Percentiles rank a stretch among this genome's conserved stretches.
These are phyloP conservation scores for Caenorhabditis macrosperma DNA, from an alignment of 2,888 invertebrate species.

Conservation along the genomic window DNA sequence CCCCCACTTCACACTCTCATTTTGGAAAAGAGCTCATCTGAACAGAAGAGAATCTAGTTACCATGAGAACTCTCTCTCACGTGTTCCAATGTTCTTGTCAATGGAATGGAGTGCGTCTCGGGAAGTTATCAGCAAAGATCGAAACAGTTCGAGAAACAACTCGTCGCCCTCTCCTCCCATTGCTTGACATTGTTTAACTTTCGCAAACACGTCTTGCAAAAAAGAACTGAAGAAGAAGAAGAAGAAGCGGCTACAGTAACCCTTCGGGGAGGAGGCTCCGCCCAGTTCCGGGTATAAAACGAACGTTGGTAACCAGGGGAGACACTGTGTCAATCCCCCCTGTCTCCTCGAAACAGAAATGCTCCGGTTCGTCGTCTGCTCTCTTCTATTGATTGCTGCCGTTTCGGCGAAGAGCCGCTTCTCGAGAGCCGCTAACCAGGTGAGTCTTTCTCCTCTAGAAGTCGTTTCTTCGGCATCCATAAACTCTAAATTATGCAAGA, in stretches of 20 bases:
- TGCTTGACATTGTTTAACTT: constrained; percentile 56
- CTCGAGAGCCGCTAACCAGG: constrained; percentile 31
- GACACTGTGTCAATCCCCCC: constrained; percentile 10
- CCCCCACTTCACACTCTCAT: no score
- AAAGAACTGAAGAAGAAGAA: constrained; percentile 16
- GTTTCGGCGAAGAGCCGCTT: constrained; percentile 33
- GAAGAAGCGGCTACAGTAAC: constrained; percentile 38
- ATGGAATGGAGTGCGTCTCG: not conserved
- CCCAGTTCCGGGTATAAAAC: constrained; percentile 39
- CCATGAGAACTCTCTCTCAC: no score
- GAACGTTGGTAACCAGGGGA: constrained; percentile 8
- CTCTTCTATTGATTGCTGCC: constrained; percentile 11
- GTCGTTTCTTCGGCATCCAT: no score
- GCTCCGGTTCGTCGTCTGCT: constrained; percentile 39
- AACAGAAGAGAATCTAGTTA: no score
- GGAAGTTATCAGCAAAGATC: not conserved
- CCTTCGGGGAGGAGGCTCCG: constrained; percentile 26
- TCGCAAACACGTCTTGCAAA: constrained; percentile 37
- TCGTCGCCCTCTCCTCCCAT: not conserved
- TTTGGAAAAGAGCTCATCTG: no score
- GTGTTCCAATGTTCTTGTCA: no score
- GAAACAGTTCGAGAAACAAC: constrained; percentile 29
- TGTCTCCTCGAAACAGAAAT: constrained; percentile 15
- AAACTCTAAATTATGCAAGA: no score
- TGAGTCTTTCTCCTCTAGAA: no score